These are phyloP conservation scores for Rhadina sibilatrix DNA, from an alignment of 2,113 vertebrate species.

Conservation along the genomic window DNA sequence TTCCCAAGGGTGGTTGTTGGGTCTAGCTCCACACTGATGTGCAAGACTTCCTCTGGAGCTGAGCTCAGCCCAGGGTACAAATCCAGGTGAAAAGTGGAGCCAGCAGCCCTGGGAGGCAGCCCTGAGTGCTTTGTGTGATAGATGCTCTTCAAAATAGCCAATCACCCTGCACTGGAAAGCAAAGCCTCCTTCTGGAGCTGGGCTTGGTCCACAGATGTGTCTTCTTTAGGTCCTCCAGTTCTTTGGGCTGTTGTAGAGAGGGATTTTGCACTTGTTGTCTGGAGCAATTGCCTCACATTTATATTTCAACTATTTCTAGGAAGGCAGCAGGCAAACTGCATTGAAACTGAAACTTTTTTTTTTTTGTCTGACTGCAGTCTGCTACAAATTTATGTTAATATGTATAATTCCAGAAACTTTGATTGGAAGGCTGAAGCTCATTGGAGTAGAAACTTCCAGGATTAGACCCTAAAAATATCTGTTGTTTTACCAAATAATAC, in stretches of 20 bases:
- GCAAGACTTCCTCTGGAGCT: background rate
- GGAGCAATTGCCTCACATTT: background rate
- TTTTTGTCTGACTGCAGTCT: background rate
- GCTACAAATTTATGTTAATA: background rate
- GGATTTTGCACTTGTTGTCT: background rate
- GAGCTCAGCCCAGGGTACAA: background rate
- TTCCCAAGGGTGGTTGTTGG: background rate
- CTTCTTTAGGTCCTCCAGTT: background rate
- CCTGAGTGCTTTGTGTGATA: background rate
- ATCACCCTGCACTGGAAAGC: background rate
- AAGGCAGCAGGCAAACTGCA: background rate
- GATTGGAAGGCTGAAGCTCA: background rate
- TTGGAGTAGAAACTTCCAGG: background rate
- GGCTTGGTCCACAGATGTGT: background rate
- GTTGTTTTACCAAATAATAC: constrained; percentile 27
- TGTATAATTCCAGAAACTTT: background rate
- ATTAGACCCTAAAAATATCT: constrained; percentile 33
- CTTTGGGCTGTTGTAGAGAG: background rate
- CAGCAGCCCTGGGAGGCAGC: background rate
- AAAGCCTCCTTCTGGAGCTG: background rate
- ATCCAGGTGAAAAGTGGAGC: background rate
- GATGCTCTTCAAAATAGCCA: background rate
- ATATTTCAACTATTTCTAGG: background rate
- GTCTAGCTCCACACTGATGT: background rate
- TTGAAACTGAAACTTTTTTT: background rate